phyloP scores from a whole-genome alignment of 1,140 invertebrate genomes.

The Caligus rogercresseyi region DNA sequence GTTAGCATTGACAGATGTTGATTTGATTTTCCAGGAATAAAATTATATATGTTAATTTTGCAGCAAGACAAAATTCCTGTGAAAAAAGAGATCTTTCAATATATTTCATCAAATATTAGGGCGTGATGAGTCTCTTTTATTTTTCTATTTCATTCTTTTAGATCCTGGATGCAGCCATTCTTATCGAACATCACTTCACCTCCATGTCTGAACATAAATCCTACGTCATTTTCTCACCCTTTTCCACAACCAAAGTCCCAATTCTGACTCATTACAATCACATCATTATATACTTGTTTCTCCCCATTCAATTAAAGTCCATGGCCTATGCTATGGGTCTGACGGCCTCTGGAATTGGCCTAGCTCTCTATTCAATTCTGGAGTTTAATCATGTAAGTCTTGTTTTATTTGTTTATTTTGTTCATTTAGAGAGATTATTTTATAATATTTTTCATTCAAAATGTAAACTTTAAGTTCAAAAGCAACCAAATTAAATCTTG shows the following conservation, averaged over 20 bases:
- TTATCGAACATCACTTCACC: background rate
- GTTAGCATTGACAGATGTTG: no score
- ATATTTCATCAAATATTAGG: no score
- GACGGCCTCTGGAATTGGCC: constrained; percentile 41
- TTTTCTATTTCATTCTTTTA: no score
- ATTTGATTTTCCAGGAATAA: no score
- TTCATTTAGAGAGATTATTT: constrained; percentile 1
- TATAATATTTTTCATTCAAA: constrained; percentile 3
- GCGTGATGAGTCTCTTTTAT: no score
- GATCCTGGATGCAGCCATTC: background rate
- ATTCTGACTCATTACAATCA: constrained; percentile 49
- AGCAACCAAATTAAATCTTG: background rate
- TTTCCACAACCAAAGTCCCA: constrained; percentile 28
- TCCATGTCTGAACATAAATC: background rate
- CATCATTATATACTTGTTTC: constrained; percentile 54
- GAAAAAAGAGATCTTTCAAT: no score
- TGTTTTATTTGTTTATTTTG: background rate
- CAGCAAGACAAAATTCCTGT: no score
- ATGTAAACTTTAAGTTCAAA: background rate
- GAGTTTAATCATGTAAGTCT: constrained; percentile 16
- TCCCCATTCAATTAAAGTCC: constrained; percentile 48
- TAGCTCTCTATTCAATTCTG: constrained; percentile 28
- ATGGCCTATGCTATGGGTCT: constrained; percentile 44
- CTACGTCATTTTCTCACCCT: background rate
- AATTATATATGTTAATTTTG: no score